Percentiles rank a stretch among this genome's conserved stretches.
Evolutionary conservation across 2,113 vertebrate genomes (phyloP).

Genomic region (Pseudorasbora parva): DNA sequence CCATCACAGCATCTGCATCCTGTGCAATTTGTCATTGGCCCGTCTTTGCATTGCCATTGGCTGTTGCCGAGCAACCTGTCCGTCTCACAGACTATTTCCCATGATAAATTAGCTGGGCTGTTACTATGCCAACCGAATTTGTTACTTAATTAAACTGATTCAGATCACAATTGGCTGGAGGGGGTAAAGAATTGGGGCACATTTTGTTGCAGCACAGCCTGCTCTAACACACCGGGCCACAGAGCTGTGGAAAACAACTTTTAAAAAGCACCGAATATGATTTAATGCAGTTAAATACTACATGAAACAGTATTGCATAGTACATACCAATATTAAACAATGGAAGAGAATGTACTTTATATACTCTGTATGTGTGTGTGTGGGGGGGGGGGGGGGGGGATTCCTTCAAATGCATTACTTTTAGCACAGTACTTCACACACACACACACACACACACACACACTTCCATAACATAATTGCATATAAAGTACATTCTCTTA

Average conservation of each 20-base stretch:
- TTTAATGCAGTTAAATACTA: background rate
- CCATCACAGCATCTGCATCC: conserved; percentile 82
- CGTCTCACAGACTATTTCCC: conserved; percentile 88
- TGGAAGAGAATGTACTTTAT: background rate
- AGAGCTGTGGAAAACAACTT: conserved; percentile 14
- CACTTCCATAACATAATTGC: too few species aligned
- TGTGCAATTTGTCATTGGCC: conserved; percentile 84
- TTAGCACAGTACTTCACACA: too few species aligned
- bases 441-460: too few species aligned
- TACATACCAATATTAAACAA: background rate
- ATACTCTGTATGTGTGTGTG: too few species aligned
- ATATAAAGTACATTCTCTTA: too few species aligned
- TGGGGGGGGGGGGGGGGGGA: too few species aligned
- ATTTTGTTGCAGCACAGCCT: conserved; percentile 66
- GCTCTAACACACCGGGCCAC: conserved; percentile 56
- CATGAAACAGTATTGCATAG: background rate
- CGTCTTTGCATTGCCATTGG: conserved; percentile 81
- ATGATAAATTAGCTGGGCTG: conserved; percentile 91
- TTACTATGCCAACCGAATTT: conserved; percentile 97
- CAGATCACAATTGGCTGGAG: conserved; percentile 84
- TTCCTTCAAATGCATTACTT: too few species aligned
- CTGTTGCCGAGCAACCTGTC: conserved; percentile 90
- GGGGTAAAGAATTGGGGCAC: conserved; percentile 69
- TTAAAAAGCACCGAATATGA: conserved; percentile 1
- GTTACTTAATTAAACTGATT: conserved; percentile 97